These are phyloP conservation scores for Poecilia velifera DNA, from an alignment of 2,797 vertebrate genomes.

Conservation along the genomic window DNA sequence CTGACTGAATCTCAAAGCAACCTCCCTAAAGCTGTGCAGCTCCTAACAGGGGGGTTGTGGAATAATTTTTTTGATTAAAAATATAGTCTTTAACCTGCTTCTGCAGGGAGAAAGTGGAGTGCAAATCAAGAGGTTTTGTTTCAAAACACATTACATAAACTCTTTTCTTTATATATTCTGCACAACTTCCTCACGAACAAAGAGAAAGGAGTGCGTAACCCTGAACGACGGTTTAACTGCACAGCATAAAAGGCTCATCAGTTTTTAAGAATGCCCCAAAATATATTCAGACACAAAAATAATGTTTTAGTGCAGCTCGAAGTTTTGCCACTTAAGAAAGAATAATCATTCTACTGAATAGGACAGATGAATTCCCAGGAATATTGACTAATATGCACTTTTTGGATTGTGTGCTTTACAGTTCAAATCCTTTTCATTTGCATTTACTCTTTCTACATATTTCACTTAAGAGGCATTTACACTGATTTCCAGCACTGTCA, in stretches of 20 bases:
- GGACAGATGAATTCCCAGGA: slow-evolving; percentile 22
- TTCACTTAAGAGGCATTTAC: slow-evolving; percentile 6
- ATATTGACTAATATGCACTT: background rate
- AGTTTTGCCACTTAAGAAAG: slow-evolving; percentile 19
- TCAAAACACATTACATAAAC: slow-evolving; percentile 74
- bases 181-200: slow-evolving; percentile 69
- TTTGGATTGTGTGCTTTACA: background rate
- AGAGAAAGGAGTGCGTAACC: slow-evolving; percentile 51
- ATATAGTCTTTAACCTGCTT: slow-evolving; percentile 57
- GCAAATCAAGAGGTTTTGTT: slow-evolving; percentile 74
- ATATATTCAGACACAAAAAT: slow-evolving; percentile 19
- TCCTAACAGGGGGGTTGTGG: slow-evolving; percentile 41
- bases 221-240: slow-evolving; percentile 53
- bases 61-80: slow-evolving; percentile 76
- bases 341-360: slow-evolving; percentile 9
- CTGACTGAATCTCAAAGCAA: slow-evolving; percentile 50
- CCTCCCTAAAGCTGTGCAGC: slow-evolving; percentile 53
- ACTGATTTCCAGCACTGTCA: slow-evolving; percentile 16
- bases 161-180: slow-evolving; percentile 63
- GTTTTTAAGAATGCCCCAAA: slow-evolving; percentile 52
- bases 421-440: background rate
- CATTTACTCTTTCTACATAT: background rate
- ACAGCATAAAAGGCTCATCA: slow-evolving; percentile 18
- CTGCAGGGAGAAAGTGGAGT: slow-evolving; percentile 64
- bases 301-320: slow-evolving; percentile 14